Base-by-base conservation (phyloP, 2,797 vertebrate species). In the Gallirallus australis region DNA sequence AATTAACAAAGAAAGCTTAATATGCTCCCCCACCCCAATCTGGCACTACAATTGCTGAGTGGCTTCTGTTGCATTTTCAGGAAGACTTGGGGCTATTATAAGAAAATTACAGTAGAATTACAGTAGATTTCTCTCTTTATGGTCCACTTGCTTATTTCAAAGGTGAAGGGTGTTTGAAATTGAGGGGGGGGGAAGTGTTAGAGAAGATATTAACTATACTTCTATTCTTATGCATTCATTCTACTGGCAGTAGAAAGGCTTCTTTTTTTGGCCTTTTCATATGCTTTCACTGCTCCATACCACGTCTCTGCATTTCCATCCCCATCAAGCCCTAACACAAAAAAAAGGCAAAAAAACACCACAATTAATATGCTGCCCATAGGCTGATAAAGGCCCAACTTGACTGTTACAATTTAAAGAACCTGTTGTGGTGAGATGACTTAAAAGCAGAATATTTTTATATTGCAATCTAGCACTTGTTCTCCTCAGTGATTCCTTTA, bases 1-100 rank as follows among this genome's bases (percentile, higher is more conserved):
- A 98, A 98, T 98, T 98, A 98, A 97, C 97, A 97, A 95, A 90
- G 90, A 97, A 97, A 97, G 96, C 97, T 97, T 98, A 97, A 97
- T 88, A 77, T 54, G 97, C 89, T n/a, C 13, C 42, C 42, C 9
- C 66, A 97, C 90, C 96, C 96, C 37, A 11, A 90, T 97, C 97
- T 98, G 96, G 95, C 89, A 82, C 85, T 84, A 94, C 97, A 98
- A 97, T 91, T 97, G 97, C 97, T 97, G 97, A 98, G 90, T 97
- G 97, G 96, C 83, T 96, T 97, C 93, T 96, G 53, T 75, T 96
- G 89, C 77, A 59, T 96, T 97, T 97, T 96, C 89, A 97, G 92
- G 96, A 97, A 96, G 85, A 96, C 72, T 97, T 91, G 94, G 91
- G 82, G 92, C 87, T 96, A 94, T 97, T 96, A 95, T 77, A 85